Percentiles rank a stretch among this genome's conserved stretches.
phyloP scores from a whole-genome alignment of 2,888 invertebrate species.

The Oscheius sp. region DNA sequence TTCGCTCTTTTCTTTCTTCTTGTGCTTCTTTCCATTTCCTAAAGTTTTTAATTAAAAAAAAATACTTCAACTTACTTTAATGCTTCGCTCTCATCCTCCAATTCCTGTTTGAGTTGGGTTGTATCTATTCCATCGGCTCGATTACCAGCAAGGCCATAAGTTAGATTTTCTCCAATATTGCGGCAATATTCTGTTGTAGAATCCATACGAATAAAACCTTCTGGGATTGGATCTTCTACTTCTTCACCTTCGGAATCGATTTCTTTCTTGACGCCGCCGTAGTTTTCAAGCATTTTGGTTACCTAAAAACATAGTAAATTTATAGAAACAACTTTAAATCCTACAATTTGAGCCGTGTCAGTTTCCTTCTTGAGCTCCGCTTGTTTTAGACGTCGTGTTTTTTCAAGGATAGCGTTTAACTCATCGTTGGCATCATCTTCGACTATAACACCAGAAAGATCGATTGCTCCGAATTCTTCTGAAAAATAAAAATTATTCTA shows the following conservation, averaged over 20 bases:
- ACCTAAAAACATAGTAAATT: not conserved
- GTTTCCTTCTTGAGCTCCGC: slow-evolving; percentile 32
- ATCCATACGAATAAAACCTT: slow-evolving; percentile 63
- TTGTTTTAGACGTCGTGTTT: slow-evolving; percentile 55
- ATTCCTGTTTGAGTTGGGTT: slow-evolving; percentile 49
- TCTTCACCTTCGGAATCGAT: slow-evolving; percentile 55
- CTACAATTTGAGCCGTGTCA: slow-evolving; percentile 14
- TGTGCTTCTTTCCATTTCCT: slow-evolving; percentile 52
- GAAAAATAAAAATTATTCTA: not conserved
- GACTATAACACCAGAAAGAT: slow-evolving; percentile 63
- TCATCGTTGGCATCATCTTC: slow-evolving; percentile 73
- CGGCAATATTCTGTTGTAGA: slow-evolving; percentile 72
- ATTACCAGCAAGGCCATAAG: slow-evolving; percentile 70
- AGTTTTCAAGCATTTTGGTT: slow-evolving; percentile 18
- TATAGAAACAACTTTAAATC: too few relatives aligned
- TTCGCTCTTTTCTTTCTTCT: slow-evolving; percentile 47
- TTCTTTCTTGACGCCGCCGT: slow-evolving; percentile 50
- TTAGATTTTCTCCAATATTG: slow-evolving; percentile 65
- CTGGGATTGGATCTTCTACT: slow-evolving; percentile 37
- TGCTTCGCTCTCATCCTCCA: slow-evolving; percentile 43
- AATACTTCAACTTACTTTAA: slow-evolving; percentile 28
- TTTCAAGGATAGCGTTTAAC: slow-evolving; percentile 62
- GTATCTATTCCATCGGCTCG: slow-evolving; percentile 63
- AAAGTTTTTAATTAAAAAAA: not conserved
- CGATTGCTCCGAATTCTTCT: slow-evolving; percentile 58